Percentiles rank a stretch among this genome's conserved stretches.
These are phyloP conservation scores for Ricordea florida DNA, from an alignment of 92 coral and sea anemone species.

Conservation along the genomic window DNA sequence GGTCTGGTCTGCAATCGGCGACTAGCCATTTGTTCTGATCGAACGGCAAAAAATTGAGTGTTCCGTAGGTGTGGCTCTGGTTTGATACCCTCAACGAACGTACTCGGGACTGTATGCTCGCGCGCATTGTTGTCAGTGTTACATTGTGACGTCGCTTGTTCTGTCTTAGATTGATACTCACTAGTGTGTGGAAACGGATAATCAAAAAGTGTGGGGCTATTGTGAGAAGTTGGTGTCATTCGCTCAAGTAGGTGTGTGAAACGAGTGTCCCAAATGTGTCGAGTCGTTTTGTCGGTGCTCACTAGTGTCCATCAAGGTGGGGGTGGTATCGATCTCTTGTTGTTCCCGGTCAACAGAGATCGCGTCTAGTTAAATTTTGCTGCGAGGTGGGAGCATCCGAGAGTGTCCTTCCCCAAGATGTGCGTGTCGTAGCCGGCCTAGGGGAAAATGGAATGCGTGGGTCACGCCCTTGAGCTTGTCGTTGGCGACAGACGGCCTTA, in stretches of 20 bases:
- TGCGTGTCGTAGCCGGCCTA: too few relatives aligned
- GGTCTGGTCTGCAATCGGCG: too few relatives aligned
- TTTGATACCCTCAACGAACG: too few relatives aligned
- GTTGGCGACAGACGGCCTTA: background rate
- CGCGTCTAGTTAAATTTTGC: background rate
- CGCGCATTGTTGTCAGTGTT: background rate
- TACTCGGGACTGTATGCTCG: background rate
- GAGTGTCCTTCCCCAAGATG: too few relatives aligned
- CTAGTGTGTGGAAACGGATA: background rate
- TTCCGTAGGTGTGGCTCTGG: too few relatives aligned
- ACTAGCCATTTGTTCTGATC: too few relatives aligned
- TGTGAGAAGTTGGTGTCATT: too few relatives aligned
- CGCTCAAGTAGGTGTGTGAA: background rate
- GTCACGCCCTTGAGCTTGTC: background rate
- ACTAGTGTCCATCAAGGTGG: background rate
- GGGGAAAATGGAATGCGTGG: background rate
- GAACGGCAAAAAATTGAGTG: too few relatives aligned
- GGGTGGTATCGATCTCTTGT: background rate
- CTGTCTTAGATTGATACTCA: background rate
- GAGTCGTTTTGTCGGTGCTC: background rate
- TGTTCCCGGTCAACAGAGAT: background rate
- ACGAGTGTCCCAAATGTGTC: background rate
- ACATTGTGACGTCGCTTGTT: background rate
- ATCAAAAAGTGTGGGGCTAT: too few relatives aligned
- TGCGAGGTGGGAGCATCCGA: background rate